These are phyloP conservation scores for Gari tellinella DNA, from an alignment of 2,888 invertebrate species.

Conservation along the genomic window DNA sequence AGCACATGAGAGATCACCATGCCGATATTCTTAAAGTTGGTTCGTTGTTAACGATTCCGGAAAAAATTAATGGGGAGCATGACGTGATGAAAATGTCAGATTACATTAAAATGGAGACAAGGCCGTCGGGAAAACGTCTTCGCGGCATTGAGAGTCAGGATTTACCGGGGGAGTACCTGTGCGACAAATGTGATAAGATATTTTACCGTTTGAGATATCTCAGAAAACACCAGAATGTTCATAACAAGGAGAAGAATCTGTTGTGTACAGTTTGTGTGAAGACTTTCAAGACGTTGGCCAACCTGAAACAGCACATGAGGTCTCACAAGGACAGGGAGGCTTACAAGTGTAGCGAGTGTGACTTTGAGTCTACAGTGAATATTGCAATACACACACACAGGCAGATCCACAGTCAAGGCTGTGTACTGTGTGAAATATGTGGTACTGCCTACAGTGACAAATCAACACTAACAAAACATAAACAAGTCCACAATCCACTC, in stretches of 20 bases:
- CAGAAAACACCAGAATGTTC: constrained; percentile 72
- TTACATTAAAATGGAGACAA: constrained; percentile 49
- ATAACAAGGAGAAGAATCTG: constrained; percentile 70
- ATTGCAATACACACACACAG: constrained; percentile 80
- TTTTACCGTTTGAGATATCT: constrained; percentile 77
- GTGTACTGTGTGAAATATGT: constrained; percentile 81
- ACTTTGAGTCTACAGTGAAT: constrained; percentile 76
- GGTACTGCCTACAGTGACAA: constrained; percentile 80
- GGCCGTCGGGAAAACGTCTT: constrained; percentile 28
- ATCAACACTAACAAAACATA: constrained; percentile 80
- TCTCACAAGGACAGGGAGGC: constrained; percentile 70
- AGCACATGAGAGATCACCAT: constrained; percentile 76
- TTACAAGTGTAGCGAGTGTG: constrained; percentile 80
- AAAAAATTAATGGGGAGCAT: constrained; percentile 46
- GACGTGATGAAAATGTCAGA: constrained; percentile 78
- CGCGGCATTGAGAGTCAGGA: constrained; percentile 76
- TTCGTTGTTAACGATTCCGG: constrained; percentile 51
- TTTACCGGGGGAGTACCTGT: constrained; percentile 71
- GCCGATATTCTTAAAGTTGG: constrained; percentile 68
- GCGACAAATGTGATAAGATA: constrained; percentile 76
- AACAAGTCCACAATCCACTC: constrained; percentile 78
- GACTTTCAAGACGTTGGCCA: constrained; percentile 77
- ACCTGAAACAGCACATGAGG: constrained; percentile 74
- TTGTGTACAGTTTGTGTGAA: constrained; percentile 81
- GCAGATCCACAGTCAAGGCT: constrained; percentile 79